phyloP scores from a whole-genome alignment of 2,797 vertebrate species.

The Carduelis carduelis region DNA sequence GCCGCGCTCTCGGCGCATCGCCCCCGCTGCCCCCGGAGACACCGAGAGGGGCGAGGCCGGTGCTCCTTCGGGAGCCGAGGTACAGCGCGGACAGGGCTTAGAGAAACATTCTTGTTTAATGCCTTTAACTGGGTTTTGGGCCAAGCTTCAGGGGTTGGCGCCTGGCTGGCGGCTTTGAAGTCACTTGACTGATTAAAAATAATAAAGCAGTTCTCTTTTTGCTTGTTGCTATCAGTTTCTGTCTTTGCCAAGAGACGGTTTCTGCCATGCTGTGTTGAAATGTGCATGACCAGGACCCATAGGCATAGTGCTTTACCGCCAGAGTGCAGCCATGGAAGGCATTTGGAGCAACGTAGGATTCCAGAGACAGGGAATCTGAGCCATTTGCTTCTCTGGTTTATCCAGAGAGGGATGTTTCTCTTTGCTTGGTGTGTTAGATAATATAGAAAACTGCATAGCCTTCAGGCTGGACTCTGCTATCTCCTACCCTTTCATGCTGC shows the following conservation, averaged over 20 bases:
- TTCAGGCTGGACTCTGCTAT: fast-evolving
- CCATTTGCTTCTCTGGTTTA: neutral
- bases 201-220: neutral
- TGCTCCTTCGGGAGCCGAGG: neutral
- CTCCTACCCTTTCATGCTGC: neutral
- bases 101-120: neutral
- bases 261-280: neutral
- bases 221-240: neutral
- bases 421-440: neutral
- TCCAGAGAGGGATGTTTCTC: neutral
- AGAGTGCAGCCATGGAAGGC: fast-evolving
- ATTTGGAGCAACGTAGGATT: neutral
- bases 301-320: neutral
- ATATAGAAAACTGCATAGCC: neutral
- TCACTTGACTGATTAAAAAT: neutral
- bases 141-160: neutral
- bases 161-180: neutral
- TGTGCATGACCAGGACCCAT: fast-evolving
- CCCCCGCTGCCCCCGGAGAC: neutral
- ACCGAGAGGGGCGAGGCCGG: neutral
- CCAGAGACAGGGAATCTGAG: neutral
- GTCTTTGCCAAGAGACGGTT: neutral
- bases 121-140: neutral
- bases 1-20: neutral
- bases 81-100: fast-evolving